phyloP scores from a whole-genome alignment of 53 echinoderm and acorn worm species.

The Antedon mediterranea region DNA sequence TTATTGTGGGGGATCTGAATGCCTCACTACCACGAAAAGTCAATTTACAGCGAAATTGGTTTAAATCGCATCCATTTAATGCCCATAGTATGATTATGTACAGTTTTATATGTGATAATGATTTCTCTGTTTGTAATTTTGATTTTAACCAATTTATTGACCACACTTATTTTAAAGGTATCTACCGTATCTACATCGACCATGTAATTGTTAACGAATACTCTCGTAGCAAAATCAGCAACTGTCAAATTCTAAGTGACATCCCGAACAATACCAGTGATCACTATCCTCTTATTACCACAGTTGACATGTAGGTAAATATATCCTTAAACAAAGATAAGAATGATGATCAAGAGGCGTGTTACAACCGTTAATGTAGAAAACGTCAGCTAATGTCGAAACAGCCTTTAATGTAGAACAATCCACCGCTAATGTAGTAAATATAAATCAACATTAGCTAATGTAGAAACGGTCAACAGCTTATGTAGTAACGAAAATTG shows the following conservation, averaged over 20 bases:
- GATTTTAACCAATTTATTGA: conserved; percentile 4
- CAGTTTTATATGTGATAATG: conserved; percentile 8
- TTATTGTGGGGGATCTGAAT: conserved; percentile 20
- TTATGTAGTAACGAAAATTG: no score
- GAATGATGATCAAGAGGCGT: no score
- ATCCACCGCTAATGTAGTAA: no score
- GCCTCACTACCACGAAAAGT: conserved; percentile 7
- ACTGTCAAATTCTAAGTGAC: background rate
- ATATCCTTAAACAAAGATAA: no score
- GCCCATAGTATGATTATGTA: conserved; percentile 1
- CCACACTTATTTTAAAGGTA: conserved; percentile 7
- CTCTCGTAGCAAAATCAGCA: conserved; percentile 1
- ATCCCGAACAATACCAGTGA: conserved; percentile 12
- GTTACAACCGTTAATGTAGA: no score
- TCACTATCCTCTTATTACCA: no score
- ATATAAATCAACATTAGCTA: no score
- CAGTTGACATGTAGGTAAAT: no score
- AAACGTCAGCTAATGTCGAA: no score
- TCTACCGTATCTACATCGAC: conserved; percentile 9
- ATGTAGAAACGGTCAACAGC: no score
- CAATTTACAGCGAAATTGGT: background rate
- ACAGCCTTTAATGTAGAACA: no score
- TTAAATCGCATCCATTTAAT: conserved; percentile 9
- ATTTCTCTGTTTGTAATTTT: conserved; percentile 16
- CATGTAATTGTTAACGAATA: conserved; percentile 14